Conservation (phyloP, 2,888 invertebrate genomes). For the Lasioglossum morio region DNA sequence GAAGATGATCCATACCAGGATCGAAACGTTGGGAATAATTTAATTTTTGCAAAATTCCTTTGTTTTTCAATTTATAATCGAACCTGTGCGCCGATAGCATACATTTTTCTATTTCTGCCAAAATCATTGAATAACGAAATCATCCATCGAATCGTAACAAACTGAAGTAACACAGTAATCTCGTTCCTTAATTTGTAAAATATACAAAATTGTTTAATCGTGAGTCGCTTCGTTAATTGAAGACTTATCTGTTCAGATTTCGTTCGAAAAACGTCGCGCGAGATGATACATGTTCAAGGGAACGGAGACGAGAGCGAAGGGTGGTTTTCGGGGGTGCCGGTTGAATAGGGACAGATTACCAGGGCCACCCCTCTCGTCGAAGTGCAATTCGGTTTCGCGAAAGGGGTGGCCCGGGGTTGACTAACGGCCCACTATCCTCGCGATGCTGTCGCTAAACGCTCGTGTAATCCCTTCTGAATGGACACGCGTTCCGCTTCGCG, state of each 20-base stretch:
- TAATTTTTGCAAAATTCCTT: no score
- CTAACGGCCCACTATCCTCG: slow-evolving; percentile 51
- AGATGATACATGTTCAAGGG: background rate
- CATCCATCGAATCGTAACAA: no score
- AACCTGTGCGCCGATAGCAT: no score
- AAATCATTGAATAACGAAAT: background rate
- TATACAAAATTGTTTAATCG: no score
- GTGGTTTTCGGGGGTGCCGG: slow-evolving; percentile 37
- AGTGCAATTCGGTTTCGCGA: slow-evolving; percentile 47
- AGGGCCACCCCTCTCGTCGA: slow-evolving; percentile 47
- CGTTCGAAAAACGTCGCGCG: background rate
- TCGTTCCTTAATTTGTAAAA: no score
- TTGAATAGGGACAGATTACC: slow-evolving; percentile 64
- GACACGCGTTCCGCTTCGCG: slow-evolving; percentile 22
- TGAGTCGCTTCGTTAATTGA: background rate
- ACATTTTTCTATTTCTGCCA: background rate
- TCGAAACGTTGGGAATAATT: no score
- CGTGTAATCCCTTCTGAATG: slow-evolving; percentile 52
- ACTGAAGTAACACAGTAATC: no score
- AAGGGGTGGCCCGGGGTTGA: slow-evolving; percentile 48
- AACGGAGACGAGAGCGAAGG: background rate
- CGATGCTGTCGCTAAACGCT: slow-evolving; percentile 49
- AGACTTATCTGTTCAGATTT: background rate
- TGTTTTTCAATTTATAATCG: no score
- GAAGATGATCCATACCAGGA: no score